Evolutionary conservation across 2,888 invertebrate genomes (phyloP), one percentile per base, ranked within the genome.

Genomic region (Agriopis aurantiaria): DNA sequence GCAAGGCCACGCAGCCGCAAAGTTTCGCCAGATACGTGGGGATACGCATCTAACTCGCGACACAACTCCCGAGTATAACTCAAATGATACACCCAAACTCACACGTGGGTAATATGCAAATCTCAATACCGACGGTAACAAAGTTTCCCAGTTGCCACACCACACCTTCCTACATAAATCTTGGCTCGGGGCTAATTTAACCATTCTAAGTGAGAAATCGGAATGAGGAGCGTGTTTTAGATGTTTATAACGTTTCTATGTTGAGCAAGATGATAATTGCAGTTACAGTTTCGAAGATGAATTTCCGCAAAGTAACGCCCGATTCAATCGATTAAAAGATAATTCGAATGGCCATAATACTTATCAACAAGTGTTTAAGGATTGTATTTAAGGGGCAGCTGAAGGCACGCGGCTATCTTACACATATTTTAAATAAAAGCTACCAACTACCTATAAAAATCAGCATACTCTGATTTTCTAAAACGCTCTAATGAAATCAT

Each of bases 81-180:
- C 60, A 56, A 48, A 62, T 49, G 59, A 69, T 69, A 69, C 64
- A 63, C 51, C 55, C 48, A 59, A 53, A 59, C 55, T 58, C 58
- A 56, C 45, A 52, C 64, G 45, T 17, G 46, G 65, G 57, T 63
- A 59, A 70, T 70, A 70, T 70, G 70, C 63, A 70, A 70, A 70
- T 70, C 70, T 59, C 58, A 53, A 66, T 70, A 70, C 61, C 56
- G 45, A 56, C 51, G 63, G 62, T 59, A 66, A 59, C 66, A 59
- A 69, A 70, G 70, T 70, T 66, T 55, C 46, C 33, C 17, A 66
- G 58, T 66, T 69, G 52, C 57, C 65, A 33, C 64, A 52, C 57
- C 65, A 33, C 64, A 52, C 65, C 65, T 69, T 61, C 57, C 12
- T 23, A 63, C 53, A 53, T 69, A 69, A 69, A 69, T 62, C 69